Conservation (phyloP, 2,888 invertebrate genomes). For the Pristionchus arcanus region DNA sequence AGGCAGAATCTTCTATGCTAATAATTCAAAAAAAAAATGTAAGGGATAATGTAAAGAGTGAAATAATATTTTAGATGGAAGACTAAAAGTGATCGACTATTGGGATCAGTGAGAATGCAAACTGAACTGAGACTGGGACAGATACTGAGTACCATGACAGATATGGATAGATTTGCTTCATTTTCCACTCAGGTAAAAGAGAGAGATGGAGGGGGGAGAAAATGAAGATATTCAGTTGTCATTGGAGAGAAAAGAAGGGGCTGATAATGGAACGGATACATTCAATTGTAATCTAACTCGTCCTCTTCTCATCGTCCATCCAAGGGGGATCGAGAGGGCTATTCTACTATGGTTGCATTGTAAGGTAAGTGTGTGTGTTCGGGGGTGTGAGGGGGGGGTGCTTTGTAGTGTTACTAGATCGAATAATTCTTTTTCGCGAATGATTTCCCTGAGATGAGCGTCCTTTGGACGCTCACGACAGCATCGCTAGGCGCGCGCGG, state of each 20-base stretch:
- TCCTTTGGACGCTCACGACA: too few relatives aligned
- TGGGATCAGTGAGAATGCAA: slow-evolving; percentile 34
- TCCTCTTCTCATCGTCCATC: slow-evolving; percentile 28
- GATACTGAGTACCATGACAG: slow-evolving; percentile 81
- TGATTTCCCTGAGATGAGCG: too few relatives aligned
- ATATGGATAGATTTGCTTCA: slow-evolving; percentile 97
- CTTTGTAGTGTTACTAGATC: too few relatives aligned
- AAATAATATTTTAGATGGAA: slow-evolving; percentile 34
- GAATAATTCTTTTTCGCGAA: too few relatives aligned
- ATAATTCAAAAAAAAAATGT: neutral
- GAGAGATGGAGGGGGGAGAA: neutral
- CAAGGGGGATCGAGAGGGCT: slow-evolving; percentile 87
- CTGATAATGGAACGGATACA: slow-evolving; percentile 15
- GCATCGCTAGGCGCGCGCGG: too few relatives aligned
- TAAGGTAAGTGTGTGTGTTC: slow-evolving; percentile 85
- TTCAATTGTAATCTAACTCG: slow-evolving; percentile 41
- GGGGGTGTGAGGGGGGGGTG: too few relatives aligned
- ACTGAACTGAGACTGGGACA: slow-evolving; percentile 41
- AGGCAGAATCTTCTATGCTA: too few relatives aligned
- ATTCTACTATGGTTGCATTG: slow-evolving; percentile 99
- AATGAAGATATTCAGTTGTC: slow-evolving; percentile 24
- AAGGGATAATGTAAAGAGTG: neutral
- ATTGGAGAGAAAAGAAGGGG: slow-evolving; percentile 43
- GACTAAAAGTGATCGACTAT: slow-evolving; percentile 22
- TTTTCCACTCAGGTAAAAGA: slow-evolving; percentile 87